These are phyloP conservation scores for Cephus nigrinus DNA, from an alignment of 2,888 invertebrate genomes.

Conservation along the genomic window DNA sequence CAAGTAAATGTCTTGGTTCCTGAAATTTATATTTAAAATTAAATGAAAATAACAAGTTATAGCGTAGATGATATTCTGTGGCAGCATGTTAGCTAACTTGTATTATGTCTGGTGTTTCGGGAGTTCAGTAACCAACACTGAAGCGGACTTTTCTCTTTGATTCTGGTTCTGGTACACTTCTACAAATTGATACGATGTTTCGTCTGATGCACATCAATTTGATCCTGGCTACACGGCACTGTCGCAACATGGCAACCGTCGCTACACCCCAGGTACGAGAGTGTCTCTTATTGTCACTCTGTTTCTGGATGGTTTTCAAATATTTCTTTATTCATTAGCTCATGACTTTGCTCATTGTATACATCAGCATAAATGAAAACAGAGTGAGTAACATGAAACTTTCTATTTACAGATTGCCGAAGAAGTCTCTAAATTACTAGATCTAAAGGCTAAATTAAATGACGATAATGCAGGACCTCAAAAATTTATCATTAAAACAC, in stretches of 20 bases:
- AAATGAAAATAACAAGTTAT: not conserved
- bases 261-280: constrained; percentile 56
- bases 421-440: constrained; percentile 84
- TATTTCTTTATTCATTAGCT: not conserved
- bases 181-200: constrained; percentile 47
- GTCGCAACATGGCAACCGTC: constrained; percentile 47
- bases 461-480: constrained; percentile 72
- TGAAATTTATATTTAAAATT: not conserved
- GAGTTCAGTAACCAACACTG: constrained; percentile 57
- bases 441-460: constrained; percentile 80
- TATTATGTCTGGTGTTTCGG: constrained; percentile 54
- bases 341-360: not conserved
- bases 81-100: constrained; percentile 47
- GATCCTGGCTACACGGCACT: constrained; percentile 47
- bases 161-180: constrained; percentile 47
- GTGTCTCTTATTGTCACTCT: constrained; percentile 5
- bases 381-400: not conserved
- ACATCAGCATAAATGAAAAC: not conserved
- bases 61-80: constrained; percentile 29
- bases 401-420: constrained; percentile 77
- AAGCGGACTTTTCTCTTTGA: constrained; percentile 61
- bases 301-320: not conserved
- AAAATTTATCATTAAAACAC: constrained; percentile 89
- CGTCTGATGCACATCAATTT: constrained; percentile 49
- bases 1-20: too few species aligned